phyloP scores from a whole-genome alignment of 2,797 vertebrate genomes.

The Melopsittacus undulatus region DNA sequence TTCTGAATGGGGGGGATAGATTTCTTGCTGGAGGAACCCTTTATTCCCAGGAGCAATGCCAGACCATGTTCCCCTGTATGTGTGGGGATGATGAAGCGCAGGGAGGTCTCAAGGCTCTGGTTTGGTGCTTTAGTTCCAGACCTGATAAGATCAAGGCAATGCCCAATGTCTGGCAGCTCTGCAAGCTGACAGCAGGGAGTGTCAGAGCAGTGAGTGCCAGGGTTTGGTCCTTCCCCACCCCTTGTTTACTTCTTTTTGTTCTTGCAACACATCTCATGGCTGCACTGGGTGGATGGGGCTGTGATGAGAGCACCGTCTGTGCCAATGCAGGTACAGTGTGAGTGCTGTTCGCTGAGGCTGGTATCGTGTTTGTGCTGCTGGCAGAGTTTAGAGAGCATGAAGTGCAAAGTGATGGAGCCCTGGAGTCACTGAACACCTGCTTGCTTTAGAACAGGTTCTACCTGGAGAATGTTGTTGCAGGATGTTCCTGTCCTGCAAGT shows the following conservation, averaged over 20 bases:
- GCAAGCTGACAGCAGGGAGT: neutral
- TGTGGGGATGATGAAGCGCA: accelerated
- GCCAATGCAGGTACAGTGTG: neutral
- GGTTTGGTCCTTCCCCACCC: neutral
- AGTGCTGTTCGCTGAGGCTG: neutral
- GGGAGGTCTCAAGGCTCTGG: neutral
- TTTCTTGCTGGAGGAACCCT: neutral
- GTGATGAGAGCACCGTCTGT: neutral
- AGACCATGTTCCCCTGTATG: neutral
- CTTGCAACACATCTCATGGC: neutral
- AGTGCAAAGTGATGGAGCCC: neutral
- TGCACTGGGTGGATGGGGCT: neutral
- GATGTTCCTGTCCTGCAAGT: neutral
- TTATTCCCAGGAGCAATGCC: neutral
- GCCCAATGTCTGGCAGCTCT: neutral
- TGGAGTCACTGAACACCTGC: neutral
- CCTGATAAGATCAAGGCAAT: neutral
- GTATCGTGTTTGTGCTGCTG: neutral
- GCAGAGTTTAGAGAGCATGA: neutral
- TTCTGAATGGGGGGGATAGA: neutral
- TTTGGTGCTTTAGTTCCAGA: neutral
- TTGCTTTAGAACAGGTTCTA: neutral
- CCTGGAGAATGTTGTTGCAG: neutral
- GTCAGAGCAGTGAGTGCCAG: neutral
- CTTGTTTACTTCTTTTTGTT: neutral